Conservation (phyloP, 2,113 vertebrate species). For the Hippocampus mohnikei region DNA sequence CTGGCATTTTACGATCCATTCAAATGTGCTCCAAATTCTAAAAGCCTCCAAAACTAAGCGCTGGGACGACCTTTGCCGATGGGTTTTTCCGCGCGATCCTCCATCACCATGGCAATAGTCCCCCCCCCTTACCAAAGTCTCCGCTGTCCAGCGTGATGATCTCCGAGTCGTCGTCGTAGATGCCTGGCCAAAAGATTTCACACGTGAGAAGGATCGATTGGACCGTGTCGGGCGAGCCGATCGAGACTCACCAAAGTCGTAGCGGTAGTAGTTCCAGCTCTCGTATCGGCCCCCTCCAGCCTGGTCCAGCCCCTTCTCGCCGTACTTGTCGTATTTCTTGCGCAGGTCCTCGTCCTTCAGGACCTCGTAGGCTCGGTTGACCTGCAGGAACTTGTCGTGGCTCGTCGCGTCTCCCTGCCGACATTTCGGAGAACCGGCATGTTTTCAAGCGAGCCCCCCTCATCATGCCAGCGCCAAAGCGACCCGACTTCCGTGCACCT, state of each 20-base stretch:
- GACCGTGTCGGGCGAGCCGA: too few relatives aligned
- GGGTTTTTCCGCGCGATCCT: too few relatives aligned
- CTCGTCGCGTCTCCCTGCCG: slow-evolving; percentile 83
- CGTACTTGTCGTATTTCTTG: slow-evolving; percentile 98
- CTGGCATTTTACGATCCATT: too few relatives aligned
- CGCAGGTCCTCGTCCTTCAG: slow-evolving; percentile 94
- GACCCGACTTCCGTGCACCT: not conserved
- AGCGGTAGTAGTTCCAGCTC: slow-evolving; percentile 95
- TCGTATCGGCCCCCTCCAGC: slow-evolving; percentile 89
- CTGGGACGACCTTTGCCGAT: too few relatives aligned
- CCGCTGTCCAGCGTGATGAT: slow-evolving; percentile 92
- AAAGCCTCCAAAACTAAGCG: too few relatives aligned
- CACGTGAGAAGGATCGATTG: not conserved
- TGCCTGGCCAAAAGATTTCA: slow-evolving; percentile 74
- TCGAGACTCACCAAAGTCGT: slow-evolving; percentile 86
- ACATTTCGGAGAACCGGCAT: not conserved
- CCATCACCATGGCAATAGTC: too few relatives aligned
- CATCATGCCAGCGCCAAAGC: not conserved
- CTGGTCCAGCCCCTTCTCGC: slow-evolving; percentile 92
- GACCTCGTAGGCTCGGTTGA: slow-evolving; percentile 95
- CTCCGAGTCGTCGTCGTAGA: slow-evolving; percentile 96
- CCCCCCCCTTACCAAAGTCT: slow-evolving; percentile 86
- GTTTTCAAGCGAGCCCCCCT: fast-evolving
- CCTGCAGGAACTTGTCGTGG: slow-evolving; percentile 91
- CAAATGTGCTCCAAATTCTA: too few relatives aligned